A percentile compares a stretch with the other conserved stretches of the same genome.
Evolutionary conservation across 2,888 invertebrate genomes (phyloP).

Genomic region (Noctua pronuba): DNA sequence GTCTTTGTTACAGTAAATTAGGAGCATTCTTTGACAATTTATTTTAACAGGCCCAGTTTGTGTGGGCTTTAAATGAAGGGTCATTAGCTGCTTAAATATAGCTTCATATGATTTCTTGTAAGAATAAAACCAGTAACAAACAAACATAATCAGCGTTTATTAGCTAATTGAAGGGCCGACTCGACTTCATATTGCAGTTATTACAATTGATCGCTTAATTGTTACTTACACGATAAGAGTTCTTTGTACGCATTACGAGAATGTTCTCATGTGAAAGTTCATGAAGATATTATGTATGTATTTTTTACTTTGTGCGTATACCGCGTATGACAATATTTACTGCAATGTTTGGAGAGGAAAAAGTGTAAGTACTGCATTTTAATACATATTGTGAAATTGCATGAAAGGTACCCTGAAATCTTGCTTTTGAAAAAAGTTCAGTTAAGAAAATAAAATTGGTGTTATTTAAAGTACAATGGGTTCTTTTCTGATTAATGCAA

Average conservation of each 20-base stretch:
- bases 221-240: constrained; percentile 74
- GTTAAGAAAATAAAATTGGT: background rate
- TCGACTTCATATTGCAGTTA: constrained; percentile 81
- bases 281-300: constrained; percentile 6
- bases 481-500: background rate
- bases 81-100: constrained; percentile 42
- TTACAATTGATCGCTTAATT: constrained; percentile 84
- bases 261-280: constrained; percentile 82
- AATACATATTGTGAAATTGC: background rate
- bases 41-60: constrained; percentile 34
- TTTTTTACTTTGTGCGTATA: background rate
- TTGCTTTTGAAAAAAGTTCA: background rate
- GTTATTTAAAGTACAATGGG: background rate
- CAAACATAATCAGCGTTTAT: constrained; percentile 67
- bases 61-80: constrained; percentile 31
- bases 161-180: constrained; percentile 66
- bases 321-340: background rate
- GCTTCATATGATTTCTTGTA: constrained; percentile 37
- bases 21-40: constrained; percentile 40
- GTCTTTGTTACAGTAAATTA: constrained; percentile 65
- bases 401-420: background rate
- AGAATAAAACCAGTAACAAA: constrained; percentile 54
- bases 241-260: constrained; percentile 69
- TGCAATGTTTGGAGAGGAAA: background rate
- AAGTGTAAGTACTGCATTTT: background rate